These are phyloP conservation scores for Astur gentilis DNA, from an alignment of 2,113 vertebrate genomes.

Conservation along the genomic window DNA sequence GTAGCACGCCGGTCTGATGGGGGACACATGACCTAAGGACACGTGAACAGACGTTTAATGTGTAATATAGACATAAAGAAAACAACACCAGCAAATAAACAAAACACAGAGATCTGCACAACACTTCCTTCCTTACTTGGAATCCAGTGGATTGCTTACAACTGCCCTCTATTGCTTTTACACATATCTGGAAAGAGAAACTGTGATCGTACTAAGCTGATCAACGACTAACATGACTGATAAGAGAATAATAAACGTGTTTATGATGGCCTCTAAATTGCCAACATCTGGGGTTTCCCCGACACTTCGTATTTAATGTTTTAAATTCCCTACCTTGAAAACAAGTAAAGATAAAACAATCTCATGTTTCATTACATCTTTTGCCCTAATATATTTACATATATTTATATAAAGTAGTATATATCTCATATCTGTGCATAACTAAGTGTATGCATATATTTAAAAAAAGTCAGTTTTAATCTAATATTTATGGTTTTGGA, in stretches of 20 bases:
- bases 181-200: neutral
- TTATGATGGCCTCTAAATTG: neutral
- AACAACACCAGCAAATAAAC: neutral
- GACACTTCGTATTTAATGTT: neutral
- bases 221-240: neutral
- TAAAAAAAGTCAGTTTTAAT: neutral
- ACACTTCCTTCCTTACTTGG: neutral
- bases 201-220: rapidly evolving
- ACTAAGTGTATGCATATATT: neutral
- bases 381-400: neutral
- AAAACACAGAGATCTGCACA: neutral
- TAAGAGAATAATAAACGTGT: neutral
- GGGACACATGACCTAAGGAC: neutral
- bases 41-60: neutral
- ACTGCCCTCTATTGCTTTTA: neutral
- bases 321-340: neutral
- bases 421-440: neutral
- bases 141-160: neutral
- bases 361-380: neutral
- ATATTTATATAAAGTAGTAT: neutral
- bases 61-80: neutral
- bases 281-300: neutral
- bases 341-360: neutral
- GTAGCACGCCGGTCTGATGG: neutral
- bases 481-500: neutral